These are phyloP conservation scores for Festucalex cinctus DNA, from an alignment of 2,113 vertebrate species.

Conservation along the genomic window DNA sequence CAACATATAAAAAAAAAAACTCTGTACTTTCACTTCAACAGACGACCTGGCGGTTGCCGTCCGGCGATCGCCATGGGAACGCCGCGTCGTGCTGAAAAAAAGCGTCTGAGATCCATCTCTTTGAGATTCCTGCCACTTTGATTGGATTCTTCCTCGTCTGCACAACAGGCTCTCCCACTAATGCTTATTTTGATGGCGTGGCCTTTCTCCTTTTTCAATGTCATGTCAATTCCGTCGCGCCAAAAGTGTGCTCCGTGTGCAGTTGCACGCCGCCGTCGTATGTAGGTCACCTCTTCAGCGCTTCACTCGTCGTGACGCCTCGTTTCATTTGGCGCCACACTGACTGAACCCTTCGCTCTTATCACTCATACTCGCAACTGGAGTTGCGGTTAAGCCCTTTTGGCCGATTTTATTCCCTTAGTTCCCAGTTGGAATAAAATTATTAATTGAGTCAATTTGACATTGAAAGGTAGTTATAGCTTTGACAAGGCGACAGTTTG, in stretches of 20 bases:
- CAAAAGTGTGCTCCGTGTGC: conserved; percentile 34
- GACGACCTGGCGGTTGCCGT: conserved; percentile 15
- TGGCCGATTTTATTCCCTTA: conserved; percentile 47
- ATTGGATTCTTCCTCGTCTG: conserved; percentile 55
- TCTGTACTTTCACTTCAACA: conserved; percentile 40
- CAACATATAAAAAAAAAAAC: no score
- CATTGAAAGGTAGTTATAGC: no score
- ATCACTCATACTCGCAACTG: conserved; percentile 59
- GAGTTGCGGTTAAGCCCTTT: conserved; percentile 58
- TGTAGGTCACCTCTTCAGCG: conserved; percentile 64
- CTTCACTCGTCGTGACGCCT: conserved; percentile 52
- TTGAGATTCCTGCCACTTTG: conserved; percentile 50
- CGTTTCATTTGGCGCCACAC: conserved; percentile 57
- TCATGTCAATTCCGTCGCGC: conserved; percentile 43
- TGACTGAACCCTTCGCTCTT: conserved; percentile 32
- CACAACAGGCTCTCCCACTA: conserved; percentile 33
- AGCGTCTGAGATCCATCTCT: conserved; percentile 45
- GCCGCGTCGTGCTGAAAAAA: conserved; percentile 42
- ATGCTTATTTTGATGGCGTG: conserved; percentile 27
- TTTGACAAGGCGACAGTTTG: no score
- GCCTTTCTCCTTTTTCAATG: conserved; percentile 38
- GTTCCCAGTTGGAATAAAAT: conserved; percentile 39
- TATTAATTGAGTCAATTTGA: no score
- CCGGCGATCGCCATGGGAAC: conserved; percentile 48
- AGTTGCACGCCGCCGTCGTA: conserved; percentile 39